Evolutionary conservation across 2,113 vertebrate genomes (phyloP), one percentile per base, ranked within the genome.

Genomic region (Tiliqua scincoides): DNA sequence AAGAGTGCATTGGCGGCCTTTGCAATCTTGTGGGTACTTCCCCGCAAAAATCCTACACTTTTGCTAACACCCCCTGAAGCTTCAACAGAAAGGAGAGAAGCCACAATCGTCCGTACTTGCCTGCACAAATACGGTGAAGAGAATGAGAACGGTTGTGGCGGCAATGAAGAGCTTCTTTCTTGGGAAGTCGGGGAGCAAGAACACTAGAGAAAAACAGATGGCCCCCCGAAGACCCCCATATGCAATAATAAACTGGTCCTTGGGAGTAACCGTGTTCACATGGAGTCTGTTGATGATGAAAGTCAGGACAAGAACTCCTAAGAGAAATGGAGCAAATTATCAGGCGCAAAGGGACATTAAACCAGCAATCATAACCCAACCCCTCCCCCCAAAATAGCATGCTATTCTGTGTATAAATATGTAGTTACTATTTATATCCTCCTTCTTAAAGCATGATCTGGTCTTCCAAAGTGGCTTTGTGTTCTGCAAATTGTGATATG

Each of bases 71-170:
- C 18, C 11, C 15, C 11, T 18, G 18, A 70, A 70, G n/a, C 14
- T 35, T 70, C 67, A 32, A 35, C 12, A 15, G 18, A 71, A 71
- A 71, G 32, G 32, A 37, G 20, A 7, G 6, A 21, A 71, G 37
- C 14, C 7, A 71, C 35, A 17, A 37, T 37, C 2, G 21, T 20
- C 32, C 37, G 73, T 15, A 15, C 75, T 93, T 95, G 97, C 97
- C 97, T 98, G 97, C 2, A 98, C 89, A 27, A 98, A 98, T 74
- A 98, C 97, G 0, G 97, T 98, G 92, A 98, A 98, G 83, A 98
- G 95, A 88, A 98, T 98, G 88, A 98, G 96, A 2, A 97, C 96
- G 0, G 97, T 98, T 23, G 97, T 98, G 15, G 97, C 96, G 25
- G 97, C 97, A 80, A 97, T 97, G 93, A 98, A 97, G 77, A 98